Evolutionary conservation across 2,113 vertebrate genomes (phyloP), one percentile per base, ranked within the genome.

Genomic region (Salminus brasiliensis): DNA sequence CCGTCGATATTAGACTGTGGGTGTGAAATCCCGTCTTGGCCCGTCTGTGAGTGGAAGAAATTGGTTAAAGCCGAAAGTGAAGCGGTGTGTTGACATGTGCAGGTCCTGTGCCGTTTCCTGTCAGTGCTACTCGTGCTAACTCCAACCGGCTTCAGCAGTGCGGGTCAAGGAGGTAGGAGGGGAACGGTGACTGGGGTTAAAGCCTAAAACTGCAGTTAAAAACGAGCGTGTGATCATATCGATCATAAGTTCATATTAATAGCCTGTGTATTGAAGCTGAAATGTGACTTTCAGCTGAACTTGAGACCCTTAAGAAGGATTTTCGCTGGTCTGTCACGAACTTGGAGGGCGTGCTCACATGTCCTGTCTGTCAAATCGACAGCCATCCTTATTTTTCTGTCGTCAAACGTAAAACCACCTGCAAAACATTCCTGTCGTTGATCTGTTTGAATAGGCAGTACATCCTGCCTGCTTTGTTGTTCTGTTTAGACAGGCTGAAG

Each of bases 51-150:
- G 13, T 0, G 13, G 41, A n/a, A n/a, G 41, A 49, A 67, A 57
- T 34, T 12, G 62, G 5, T 55, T 41, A 30, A 53, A 57, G n/a
- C 16, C 66, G 45, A 25, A 21, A 21, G 30, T 11, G 25, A 62
- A 39, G 11, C 49, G 25, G 30, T 41, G 53, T 21, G 47, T 67
- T 36, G 47, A 34, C 32, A 76, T 67, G 74, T 39, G 60, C n/a
- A 13, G 59, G 29, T 49, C 23, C 73, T 34, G 43, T 75, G 9
- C 34, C 5, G 74, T 67, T 76, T 55, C 62, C 16, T 67, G 23
- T 63, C 30, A 34, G 60, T 9, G 29, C 30, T 4, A 15, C 60
- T 52, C 47, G 47, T 21, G 47, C 4, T 63, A 63, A 62, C n/a
- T 15, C 60, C 29, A 21, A 55, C 55, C 16, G 23, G 15, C 63